phyloP scores from a whole-genome alignment of 2,113 vertebrate genomes.

The Meriones unguiculatus region DNA sequence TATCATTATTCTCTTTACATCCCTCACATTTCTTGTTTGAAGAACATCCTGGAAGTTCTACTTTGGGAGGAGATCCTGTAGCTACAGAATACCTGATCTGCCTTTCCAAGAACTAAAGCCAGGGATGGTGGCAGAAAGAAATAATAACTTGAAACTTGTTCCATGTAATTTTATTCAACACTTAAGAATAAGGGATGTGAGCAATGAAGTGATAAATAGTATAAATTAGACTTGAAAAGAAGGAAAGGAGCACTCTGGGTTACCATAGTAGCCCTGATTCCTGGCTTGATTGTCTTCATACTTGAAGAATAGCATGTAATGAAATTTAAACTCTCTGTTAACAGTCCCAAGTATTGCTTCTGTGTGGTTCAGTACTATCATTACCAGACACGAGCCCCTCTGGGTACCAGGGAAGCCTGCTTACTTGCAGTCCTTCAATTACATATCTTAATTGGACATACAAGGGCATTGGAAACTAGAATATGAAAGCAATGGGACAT shows the following conservation, averaged over 20 bases:
- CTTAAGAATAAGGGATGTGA: background rate
- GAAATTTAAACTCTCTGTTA: slow-evolving; percentile 22
- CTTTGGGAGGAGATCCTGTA: background rate
- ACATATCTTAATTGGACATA: slow-evolving; percentile 77
- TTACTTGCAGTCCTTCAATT: slow-evolving; percentile 72
- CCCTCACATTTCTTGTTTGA: background rate
- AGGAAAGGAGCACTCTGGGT: background rate
- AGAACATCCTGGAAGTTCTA: background rate
- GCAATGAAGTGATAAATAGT: background rate
- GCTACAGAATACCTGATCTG: background rate
- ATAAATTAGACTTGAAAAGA: slow-evolving; percentile 26
- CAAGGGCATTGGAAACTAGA: slow-evolving; percentile 78
- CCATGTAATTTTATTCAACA: background rate
- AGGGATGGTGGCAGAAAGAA: background rate
- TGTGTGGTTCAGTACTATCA: slow-evolving; percentile 3
- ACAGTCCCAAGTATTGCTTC: slow-evolving; percentile 62
- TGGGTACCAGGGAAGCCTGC: slow-evolving; percentile 5
- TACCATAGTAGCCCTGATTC: background rate
- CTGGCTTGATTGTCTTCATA: slow-evolving; percentile 5
- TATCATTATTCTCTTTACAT: background rate
- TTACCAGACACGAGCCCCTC: slow-evolving; percentile 47
- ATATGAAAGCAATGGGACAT: slow-evolving; percentile 73
- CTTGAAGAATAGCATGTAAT: slow-evolving; percentile 24
- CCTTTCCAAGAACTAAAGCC: background rate
- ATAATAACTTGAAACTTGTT: background rate